phyloP scores from a whole-genome alignment of 2,113 vertebrate genomes.

The Atrichornis clamosus region DNA sequence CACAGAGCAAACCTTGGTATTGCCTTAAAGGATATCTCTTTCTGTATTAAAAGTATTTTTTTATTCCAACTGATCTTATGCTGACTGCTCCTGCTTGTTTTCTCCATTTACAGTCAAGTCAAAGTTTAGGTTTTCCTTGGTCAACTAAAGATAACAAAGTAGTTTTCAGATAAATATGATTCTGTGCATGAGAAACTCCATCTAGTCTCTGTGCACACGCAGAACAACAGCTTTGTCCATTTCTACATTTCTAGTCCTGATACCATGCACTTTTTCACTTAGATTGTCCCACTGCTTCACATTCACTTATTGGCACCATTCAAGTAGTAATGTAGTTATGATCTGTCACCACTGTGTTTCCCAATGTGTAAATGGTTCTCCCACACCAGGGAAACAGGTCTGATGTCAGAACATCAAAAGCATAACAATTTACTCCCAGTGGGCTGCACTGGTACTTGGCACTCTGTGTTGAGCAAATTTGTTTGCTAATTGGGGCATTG shows the following conservation, averaged over 20 bases:
- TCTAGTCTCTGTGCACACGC: background rate
- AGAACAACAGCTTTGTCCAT: background rate
- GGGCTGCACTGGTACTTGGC: background rate
- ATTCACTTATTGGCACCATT: background rate
- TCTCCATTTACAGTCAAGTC: background rate
- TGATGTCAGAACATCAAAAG: background rate
- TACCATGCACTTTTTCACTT: background rate
- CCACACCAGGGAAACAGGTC: background rate
- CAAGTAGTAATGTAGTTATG: background rate
- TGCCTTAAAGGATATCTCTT: background rate
- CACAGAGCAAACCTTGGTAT: background rate
- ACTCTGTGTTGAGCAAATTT: background rate
- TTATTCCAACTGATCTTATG: background rate
- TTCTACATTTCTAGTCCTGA: background rate
- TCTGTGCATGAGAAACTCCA: background rate
- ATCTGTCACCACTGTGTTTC: background rate
- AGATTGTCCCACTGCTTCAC: background rate
- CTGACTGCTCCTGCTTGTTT: background rate
- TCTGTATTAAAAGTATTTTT: background rate
- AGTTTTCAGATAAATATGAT: background rate
- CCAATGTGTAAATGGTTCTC: background rate
- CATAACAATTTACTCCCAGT: fast-evolving
- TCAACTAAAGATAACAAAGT: background rate
- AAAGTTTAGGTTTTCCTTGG: background rate
- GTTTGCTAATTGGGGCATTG: background rate